Conservation (phyloP, 2,888 invertebrate genomes). For the Caenorhabditis drosophilae region DNA sequence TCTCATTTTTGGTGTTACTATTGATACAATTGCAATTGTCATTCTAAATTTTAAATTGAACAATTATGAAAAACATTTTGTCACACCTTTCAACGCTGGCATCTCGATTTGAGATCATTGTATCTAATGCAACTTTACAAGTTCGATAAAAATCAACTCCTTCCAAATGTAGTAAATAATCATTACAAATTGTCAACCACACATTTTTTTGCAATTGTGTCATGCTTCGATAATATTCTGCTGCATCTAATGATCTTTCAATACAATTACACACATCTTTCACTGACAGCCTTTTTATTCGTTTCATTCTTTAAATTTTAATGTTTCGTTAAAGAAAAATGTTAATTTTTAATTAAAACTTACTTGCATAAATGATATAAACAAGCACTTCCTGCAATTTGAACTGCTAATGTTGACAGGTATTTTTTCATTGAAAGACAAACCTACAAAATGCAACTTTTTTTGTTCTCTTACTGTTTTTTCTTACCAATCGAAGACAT, state of each 20-base stretch:
- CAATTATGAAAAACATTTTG: too few species aligned
- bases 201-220: conserved; percentile 57
- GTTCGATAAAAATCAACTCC: conserved; percentile 75
- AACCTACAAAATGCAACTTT: too few species aligned
- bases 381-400: conserved; percentile 58
- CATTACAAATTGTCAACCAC: conserved; percentile 79
- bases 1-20: conserved; percentile 76
- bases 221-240: conserved; percentile 43
- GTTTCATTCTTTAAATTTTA: conserved; percentile 45
- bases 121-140: conserved; percentile 78
- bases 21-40: conserved; percentile 82
- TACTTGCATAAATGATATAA: conserved; percentile 59
- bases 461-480: too few species aligned
- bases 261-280: conserved; percentile 46
- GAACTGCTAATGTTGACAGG: conserved; percentile 42
- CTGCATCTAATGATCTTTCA: conserved; percentile 54
- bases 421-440: conserved; percentile 50
- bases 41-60: conserved; percentile 76
- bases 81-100: conserved; percentile 50
- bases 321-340: not conserved
- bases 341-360: conserved; percentile 7
- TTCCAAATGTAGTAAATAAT: conserved; percentile 78
- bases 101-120: conserved; percentile 70
- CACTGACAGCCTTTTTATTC: conserved; percentile 42
- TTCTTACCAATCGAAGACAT: conserved; percentile 44